These are phyloP conservation scores for Pangasianodon hypophthalmus DNA, from an alignment of 2,113 vertebrate species.

Conservation along the genomic window DNA sequence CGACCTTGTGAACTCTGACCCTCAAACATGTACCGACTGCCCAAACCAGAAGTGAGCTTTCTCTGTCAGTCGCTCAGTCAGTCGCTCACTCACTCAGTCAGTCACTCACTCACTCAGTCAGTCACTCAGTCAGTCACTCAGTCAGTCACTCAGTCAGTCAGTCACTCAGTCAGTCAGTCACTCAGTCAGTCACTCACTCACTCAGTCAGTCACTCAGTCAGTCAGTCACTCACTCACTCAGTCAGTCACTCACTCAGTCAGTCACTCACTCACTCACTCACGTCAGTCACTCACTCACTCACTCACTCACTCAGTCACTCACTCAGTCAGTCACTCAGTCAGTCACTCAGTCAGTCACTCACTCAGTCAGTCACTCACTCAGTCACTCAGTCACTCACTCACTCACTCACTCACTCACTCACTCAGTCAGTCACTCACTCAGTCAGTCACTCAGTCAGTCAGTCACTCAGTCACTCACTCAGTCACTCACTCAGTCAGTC, in stretches of 20 bases:
- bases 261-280: neutral
- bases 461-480: neutral
- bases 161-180: neutral
- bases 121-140: slow-evolving; percentile 26
- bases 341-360: neutral
- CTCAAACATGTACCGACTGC: slow-evolving; percentile 51
- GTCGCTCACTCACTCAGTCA: neutral
- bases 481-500: slow-evolving; percentile 6
- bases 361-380: neutral
- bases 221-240: neutral
- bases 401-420: neutral
- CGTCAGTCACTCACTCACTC: slow-evolving; percentile 17
- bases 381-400: neutral
- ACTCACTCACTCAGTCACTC: neutral
- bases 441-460: neutral
- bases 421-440: too few relatives aligned
- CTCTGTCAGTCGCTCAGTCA: neutral
- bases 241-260: neutral
- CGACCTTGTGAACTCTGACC: slow-evolving; percentile 35
- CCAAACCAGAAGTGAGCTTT: slow-evolving; percentile 62
- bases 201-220: neutral
- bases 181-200: neutral
- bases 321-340: too few relatives aligned
- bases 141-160: too few relatives aligned
- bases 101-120: neutral